phyloP scores from a whole-genome alignment of 2,113 vertebrate species.

The Campylorhamphus procurvoides region DNA sequence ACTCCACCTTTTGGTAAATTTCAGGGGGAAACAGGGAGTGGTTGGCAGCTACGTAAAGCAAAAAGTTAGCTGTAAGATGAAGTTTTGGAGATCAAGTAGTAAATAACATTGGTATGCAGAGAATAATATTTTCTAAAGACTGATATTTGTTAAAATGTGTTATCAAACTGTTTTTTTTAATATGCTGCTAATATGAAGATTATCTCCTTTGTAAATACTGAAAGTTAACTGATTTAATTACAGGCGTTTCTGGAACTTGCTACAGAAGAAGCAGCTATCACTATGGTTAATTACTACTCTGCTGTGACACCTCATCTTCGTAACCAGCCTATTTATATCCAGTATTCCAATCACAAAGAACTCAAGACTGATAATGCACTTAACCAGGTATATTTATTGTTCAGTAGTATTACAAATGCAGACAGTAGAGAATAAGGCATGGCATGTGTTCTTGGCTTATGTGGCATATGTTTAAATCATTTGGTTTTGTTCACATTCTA shows the following conservation, averaged over 20 bases:
- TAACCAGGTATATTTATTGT: constrained; percentile 84
- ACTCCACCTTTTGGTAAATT: not conserved
- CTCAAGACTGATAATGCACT: constrained; percentile 95
- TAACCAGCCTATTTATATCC: constrained; percentile 93
- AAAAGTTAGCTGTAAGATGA: not conserved
- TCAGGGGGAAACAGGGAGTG: accelerated
- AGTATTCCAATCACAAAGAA: constrained; percentile 98
- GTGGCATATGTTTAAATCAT: not conserved
- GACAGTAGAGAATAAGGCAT: not conserved
- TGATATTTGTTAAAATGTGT: not conserved
- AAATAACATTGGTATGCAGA: not conserved
- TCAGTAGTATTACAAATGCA: not conserved
- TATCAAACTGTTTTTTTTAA: not conserved
- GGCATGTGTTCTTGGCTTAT: not conserved
- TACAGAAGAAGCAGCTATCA: constrained; percentile 94
- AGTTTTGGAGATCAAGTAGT: not conserved
- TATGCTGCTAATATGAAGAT: not conserved
- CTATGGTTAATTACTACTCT: constrained; percentile 97
- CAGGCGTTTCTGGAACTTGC: constrained; percentile 97
- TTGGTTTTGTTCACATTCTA: not conserved
- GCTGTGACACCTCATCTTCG: constrained; percentile 93
- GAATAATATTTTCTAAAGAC: not conserved
- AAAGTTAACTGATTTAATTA: not conserved
- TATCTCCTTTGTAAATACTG: not conserved
- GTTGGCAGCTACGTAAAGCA: not conserved